A percentile compares a stretch with the other conserved stretches of the same genome.
Conservation (phyloP, 2,797 vertebrate genomes). For the Melanotaenia parkinsoni region DNA sequence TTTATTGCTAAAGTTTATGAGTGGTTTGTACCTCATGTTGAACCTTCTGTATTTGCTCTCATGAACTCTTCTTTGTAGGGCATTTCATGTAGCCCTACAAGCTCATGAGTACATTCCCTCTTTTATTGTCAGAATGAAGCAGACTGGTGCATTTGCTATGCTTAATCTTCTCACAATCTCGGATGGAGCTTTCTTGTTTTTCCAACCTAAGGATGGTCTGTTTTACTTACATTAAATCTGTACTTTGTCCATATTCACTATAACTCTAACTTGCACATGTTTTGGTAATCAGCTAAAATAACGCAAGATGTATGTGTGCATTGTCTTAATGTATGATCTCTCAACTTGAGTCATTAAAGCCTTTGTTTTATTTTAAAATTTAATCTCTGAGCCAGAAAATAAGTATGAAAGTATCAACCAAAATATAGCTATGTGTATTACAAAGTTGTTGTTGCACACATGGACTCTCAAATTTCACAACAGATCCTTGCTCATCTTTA, state of each 20-base stretch:
- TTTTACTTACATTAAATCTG: background rate
- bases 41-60: too few relatives aligned
- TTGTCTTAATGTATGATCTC: background rate
- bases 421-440: too few relatives aligned
- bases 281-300: background rate
- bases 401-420: background rate
- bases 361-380: background rate
- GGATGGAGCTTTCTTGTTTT: background rate
- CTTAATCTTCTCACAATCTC: background rate
- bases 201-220: background rate
- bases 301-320: background rate
- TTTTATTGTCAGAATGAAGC: background rate
- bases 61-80: too few relatives aligned
- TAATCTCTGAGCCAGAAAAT: background rate
- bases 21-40: too few relatives aligned
- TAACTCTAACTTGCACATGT: background rate
- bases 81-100: background rate
- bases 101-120: background rate
- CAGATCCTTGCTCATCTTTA: background rate
- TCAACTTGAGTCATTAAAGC: background rate
- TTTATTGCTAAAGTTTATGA: too few relatives aligned
- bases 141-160: too few relatives aligned
- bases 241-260: background rate
- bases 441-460: too few relatives aligned
- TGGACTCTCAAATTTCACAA: constrained; percentile 5